phyloP scores from a whole-genome alignment of 2,113 vertebrate species.

The Craseonycteris thonglongyai region DNA sequence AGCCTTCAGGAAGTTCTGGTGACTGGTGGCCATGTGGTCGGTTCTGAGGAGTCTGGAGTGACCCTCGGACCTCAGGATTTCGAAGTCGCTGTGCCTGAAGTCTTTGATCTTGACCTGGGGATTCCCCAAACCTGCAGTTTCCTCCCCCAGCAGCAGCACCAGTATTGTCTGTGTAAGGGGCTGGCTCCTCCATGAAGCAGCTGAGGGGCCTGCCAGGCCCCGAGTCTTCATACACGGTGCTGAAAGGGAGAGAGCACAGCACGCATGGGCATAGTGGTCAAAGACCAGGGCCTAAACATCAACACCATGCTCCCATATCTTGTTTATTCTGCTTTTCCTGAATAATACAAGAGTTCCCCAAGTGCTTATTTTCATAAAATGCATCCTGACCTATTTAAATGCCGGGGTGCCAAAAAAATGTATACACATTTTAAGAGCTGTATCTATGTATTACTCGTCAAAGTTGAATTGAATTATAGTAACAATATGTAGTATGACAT shows the following conservation, averaged over 20 bases:
- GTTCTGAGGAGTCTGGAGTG: slow-evolving; percentile 92
- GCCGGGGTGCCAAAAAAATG: too few relatives aligned
- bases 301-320: background rate
- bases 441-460: too few relatives aligned
- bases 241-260: slow-evolving; percentile 67
- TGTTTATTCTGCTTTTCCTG: background rate
- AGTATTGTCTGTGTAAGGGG: slow-evolving; percentile 90
- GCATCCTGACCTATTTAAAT: background rate
- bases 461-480: too few relatives aligned
- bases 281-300: accelerated
- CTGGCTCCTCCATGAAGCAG: slow-evolving; percentile 95
- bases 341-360: background rate
- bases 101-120: slow-evolving; percentile 90
- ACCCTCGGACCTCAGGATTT: slow-evolving; percentile 88
- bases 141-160: slow-evolving; percentile 92
- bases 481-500: too few relatives aligned
- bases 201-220: slow-evolving; percentile 88
- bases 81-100: slow-evolving; percentile 91
- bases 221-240: slow-evolving; percentile 92
- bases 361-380: background rate
- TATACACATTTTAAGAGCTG: too few relatives aligned
- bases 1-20: slow-evolving; percentile 95
- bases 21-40: slow-evolving; percentile 94
- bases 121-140: slow-evolving; percentile 88
- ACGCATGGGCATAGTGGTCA: accelerated